These are phyloP conservation scores for Endotricha flammealis DNA, from an alignment of 2,888 invertebrate species.

Conservation along the genomic window DNA sequence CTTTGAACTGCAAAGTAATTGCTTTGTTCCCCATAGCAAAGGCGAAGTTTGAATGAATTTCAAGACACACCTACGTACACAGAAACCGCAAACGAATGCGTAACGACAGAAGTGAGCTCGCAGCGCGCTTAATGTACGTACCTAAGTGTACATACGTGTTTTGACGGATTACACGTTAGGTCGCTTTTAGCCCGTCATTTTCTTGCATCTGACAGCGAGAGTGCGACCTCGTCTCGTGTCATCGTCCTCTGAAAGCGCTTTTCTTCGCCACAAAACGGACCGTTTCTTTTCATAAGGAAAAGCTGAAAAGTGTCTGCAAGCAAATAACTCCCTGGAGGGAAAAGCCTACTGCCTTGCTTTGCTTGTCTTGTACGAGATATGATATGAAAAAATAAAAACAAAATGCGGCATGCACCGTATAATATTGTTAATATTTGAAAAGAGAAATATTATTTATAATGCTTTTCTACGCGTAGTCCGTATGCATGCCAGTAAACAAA, in stretches of 20 bases:
- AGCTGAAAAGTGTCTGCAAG: constrained; percentile 77
- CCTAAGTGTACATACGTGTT: constrained; percentile 39
- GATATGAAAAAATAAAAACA: constrained; percentile 63
- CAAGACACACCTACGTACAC: constrained; percentile 28
- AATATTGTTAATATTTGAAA: constrained; percentile 34
- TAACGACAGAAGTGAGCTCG: constrained; percentile 22
- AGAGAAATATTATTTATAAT: too few species aligned
- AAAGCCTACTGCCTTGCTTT: constrained; percentile 75
- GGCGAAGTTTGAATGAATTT: constrained; percentile 43
- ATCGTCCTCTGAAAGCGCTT: constrained; percentile 78
- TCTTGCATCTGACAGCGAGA: constrained; percentile 67
- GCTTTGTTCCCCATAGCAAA: constrained; percentile 42
- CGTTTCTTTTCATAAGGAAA: constrained; percentile 78
- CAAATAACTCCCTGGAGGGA: constrained; percentile 76
- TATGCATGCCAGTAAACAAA: too few species aligned
- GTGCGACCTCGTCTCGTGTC: constrained; percentile 76
- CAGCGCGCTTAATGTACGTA: constrained; percentile 20
- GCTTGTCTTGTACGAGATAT: constrained; percentile 52
- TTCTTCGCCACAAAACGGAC: constrained; percentile 76
- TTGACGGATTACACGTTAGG: constrained; percentile 70
- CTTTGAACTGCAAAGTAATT: constrained; percentile 50
- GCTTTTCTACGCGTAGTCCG: too few species aligned
- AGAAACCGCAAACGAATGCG: constrained; percentile 34
- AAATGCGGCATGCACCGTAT: constrained; percentile 42
- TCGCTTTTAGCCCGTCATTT: constrained; percentile 67